Conservation (phyloP, 2,797 vertebrate species). For the Enteromius afrohamiltoni region DNA sequence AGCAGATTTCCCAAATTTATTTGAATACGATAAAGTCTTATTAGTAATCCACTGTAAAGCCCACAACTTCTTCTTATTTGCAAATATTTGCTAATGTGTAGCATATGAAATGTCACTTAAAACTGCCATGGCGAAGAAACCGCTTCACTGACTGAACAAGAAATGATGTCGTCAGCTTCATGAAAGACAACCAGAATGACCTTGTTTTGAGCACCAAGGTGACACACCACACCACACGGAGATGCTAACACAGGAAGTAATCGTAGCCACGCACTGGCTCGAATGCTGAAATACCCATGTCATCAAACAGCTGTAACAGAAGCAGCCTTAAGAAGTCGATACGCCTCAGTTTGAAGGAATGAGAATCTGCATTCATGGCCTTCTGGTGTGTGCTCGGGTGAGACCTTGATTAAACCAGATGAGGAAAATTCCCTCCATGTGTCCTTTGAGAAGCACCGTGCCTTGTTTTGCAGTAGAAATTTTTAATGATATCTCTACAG, state of each 20-base stretch:
- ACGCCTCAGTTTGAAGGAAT: not conserved
- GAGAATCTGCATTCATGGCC: slow-evolving; percentile 27
- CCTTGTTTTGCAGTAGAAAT: slow-evolving; percentile 10
- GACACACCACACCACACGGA: slow-evolving; percentile 24
- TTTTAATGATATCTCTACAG: slow-evolving; percentile 55
- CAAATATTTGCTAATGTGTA: not conserved
- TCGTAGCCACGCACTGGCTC: slow-evolving; percentile 42
- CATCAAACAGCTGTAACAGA: slow-evolving; percentile 57
- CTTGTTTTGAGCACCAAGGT: slow-evolving; percentile 62
- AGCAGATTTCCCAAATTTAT: slow-evolving; percentile 21
- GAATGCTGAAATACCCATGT: slow-evolving; percentile 55
- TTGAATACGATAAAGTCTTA: slow-evolving; percentile 11
- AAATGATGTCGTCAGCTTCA: slow-evolving; percentile 57
- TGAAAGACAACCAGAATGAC: slow-evolving; percentile 34
- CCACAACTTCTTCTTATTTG: not conserved
- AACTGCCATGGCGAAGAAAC: slow-evolving; percentile 14
- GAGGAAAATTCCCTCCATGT: not conserved
- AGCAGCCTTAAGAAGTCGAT: slow-evolving; percentile 41
- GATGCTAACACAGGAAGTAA: slow-evolving; percentile 53
- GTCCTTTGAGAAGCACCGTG: slow-evolving; percentile 33
- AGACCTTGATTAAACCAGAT: slow-evolving; percentile 45
- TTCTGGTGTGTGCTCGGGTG: slow-evolving; percentile 6
- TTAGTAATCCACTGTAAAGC: slow-evolving; percentile 30
- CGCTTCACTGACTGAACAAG: slow-evolving; percentile 32
- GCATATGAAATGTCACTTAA: not conserved